These are phyloP conservation scores for Drosophila prosaltans DNA, from an alignment of 1,140 invertebrate species.

Conservation along the genomic window DNA sequence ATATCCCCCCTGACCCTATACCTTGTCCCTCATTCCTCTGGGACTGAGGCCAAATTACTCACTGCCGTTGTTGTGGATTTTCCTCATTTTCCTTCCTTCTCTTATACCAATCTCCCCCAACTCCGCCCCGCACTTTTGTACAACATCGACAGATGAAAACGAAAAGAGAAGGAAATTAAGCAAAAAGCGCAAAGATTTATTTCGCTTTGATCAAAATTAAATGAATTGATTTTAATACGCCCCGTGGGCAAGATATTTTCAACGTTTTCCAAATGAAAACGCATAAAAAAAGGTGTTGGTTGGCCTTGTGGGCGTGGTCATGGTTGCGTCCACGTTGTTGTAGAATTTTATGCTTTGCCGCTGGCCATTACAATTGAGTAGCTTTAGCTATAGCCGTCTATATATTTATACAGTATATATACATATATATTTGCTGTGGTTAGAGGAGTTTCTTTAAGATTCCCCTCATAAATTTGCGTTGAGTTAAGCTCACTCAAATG, in stretches of 20 bases:
- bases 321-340: conserved; percentile 34
- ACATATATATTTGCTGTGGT: conserved; percentile 11
- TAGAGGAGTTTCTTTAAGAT: conserved; percentile 44
- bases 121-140: not conserved
- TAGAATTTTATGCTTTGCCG: conserved; percentile 50
- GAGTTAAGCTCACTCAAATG: conserved; percentile 54
- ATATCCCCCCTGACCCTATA: not conserved
- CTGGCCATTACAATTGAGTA: conserved; percentile 62
- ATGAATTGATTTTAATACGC: conserved; percentile 82
- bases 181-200: conserved; percentile 82
- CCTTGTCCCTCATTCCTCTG: not conserved
- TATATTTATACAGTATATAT: conserved; percentile 7
- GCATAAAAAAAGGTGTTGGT: conserved; percentile 68
- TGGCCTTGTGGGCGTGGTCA: conserved; percentile 51
- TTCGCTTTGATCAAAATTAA: conserved; percentile 82
- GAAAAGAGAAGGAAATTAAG: conserved; percentile 73
- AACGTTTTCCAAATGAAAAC: conserved; percentile 75
- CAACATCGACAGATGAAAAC: conserved; percentile 15
- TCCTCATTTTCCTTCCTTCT: conserved; percentile 49
- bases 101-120: not conserved
- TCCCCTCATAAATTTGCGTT: conserved; percentile 54
- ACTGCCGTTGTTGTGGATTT: conserved; percentile 77
- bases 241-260: conserved; percentile 80
- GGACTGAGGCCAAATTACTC: conserved; percentile 72
- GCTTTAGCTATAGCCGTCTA: conserved; percentile 27